Conservation (phyloP, 2,888 invertebrate genomes). For the Drosophila peninsularis region DNA sequence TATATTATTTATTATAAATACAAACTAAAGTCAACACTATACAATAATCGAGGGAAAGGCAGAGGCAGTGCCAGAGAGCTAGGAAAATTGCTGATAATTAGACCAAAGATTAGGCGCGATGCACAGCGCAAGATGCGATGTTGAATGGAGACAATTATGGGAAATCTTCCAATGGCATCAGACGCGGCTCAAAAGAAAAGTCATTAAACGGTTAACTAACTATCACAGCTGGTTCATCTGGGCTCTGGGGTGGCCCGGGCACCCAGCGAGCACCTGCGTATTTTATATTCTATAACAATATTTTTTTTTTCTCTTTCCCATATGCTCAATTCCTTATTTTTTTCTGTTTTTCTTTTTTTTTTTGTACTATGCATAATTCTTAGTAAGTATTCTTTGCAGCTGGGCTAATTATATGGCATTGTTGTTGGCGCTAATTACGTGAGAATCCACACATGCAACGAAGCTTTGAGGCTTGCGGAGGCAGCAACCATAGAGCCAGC, state of each 20-base stretch:
- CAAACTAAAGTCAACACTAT: background rate
- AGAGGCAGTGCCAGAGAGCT: background rate
- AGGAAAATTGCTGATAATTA: conserved; percentile 57
- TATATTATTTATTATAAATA: background rate
- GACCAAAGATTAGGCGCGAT: conserved; percentile 59
- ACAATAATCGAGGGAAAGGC: background rate
- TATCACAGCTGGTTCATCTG: conserved; percentile 55
- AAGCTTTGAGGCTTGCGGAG: conserved; percentile 18
- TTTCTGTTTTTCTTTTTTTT: conserved; percentile 12
- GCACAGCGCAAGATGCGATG: conserved; percentile 36
- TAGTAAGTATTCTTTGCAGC: conserved; percentile 54
- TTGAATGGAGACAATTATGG: conserved; percentile 67
- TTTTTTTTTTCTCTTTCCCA: conserved; percentile 26
- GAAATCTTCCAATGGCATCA: conserved; percentile 70
- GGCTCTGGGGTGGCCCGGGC: conserved; percentile 42
- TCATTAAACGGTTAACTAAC: conserved; percentile 70
- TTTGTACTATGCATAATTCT: conserved; percentile 62
- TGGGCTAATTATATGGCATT: conserved; percentile 71
- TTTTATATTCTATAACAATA: conserved; percentile 52
- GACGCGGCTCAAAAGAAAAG: conserved; percentile 58
- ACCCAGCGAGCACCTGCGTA: conserved; percentile 45
- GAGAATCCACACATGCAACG: conserved; percentile 57
- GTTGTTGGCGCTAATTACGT: conserved; percentile 71
- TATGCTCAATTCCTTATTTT: conserved; percentile 32
- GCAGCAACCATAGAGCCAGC: conserved; percentile 31